phyloP scores from a whole-genome alignment of 2,797 vertebrate genomes.

The Mallotus villosus region DNA sequence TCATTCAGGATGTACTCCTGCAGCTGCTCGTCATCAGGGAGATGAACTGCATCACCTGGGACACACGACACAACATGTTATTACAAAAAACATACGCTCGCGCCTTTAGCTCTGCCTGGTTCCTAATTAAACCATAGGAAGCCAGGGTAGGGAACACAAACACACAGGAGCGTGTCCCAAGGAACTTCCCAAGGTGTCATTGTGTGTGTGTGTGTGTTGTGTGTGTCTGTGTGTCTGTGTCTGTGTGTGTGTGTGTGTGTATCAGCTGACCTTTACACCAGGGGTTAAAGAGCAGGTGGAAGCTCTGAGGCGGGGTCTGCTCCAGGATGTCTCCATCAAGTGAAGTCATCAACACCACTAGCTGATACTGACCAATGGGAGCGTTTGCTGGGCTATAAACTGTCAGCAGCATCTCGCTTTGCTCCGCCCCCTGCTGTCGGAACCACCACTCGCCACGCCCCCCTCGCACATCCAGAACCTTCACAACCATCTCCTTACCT shows the following conservation, averaged over 20 bases:
- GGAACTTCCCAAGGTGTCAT: background rate
- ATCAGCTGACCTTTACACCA: slow-evolving; percentile 74
- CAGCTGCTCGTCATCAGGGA: slow-evolving; percentile 77
- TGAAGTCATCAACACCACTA: slow-evolving; percentile 63
- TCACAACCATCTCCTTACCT: slow-evolving; percentile 68
- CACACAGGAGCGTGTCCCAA: background rate
- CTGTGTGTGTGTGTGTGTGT: background rate
- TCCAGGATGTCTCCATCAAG: slow-evolving; percentile 55
- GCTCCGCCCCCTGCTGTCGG: slow-evolving; percentile 57
- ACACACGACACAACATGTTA: slow-evolving; percentile 16
- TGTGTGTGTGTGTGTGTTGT: background rate
- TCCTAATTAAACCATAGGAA: background rate
- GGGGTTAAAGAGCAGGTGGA: slow-evolving; percentile 78
- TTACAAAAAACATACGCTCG: slow-evolving; percentile 4
- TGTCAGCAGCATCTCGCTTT: slow-evolving; percentile 67
- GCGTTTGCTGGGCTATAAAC: slow-evolving; percentile 72
- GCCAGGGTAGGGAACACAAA: background rate
- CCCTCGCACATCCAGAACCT: slow-evolving; percentile 46
- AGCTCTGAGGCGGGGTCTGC: slow-evolving; percentile 38
- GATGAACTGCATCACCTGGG: slow-evolving; percentile 81
- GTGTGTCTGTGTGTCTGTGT: slow-evolving; percentile 1
- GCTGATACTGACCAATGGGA: slow-evolving; percentile 65
- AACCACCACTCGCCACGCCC: slow-evolving; percentile 71
- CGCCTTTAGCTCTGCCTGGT: background rate
- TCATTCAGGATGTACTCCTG: slow-evolving; percentile 88